Base-by-base conservation (phyloP, 2,797 vertebrate genomes). In the Tenualosa thibaudeaui region DNA sequence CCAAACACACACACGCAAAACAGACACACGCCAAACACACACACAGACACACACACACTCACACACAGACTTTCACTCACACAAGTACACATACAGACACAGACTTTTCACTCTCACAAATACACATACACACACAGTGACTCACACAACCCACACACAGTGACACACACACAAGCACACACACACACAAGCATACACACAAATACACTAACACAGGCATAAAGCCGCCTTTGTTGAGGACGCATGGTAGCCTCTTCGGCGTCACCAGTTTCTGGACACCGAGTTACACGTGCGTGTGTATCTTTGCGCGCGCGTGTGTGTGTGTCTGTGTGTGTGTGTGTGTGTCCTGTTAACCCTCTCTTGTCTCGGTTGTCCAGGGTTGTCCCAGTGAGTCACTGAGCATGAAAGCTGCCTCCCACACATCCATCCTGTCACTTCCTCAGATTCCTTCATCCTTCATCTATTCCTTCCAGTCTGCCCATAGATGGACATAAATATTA, bases 171-270 rank as follows among this genome's bases (percentile, higher is more conserved):
- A 81, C 60, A 84, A 78, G 84, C 83, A 83, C 53, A 88, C 68
- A 88, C 84, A 86, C 86, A 82, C 84, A 85, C 56, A 81, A 85
- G 84, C 83, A 85, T 84, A 49, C 31, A 84, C 37, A 81, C 82
- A 49, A 60, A 83, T 15, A 75, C 62, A 84, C 37, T 71, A 54
- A 84, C 6, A 81, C 56, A 56, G 85, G 78, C 60, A 94, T 94
- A 96, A 95, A 92, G 94, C 89, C 49, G 91, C 86, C 94, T 92
- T 95, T 96, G 94, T 95, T 91, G 90, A 90, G 86, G 85, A 88
- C 86, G 86, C 87, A 88, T 90, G 91, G 91, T 88, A 85, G 90
- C 86, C 90, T 87, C 91, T 91, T 88, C 84, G 89, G 90, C 89
- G 91, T 85, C 84, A 86, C 81, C 83, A 83, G 88, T 88, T 87